phyloP scores from a whole-genome alignment of 2,888 invertebrate genomes.

The Epiblema foenella region DNA sequence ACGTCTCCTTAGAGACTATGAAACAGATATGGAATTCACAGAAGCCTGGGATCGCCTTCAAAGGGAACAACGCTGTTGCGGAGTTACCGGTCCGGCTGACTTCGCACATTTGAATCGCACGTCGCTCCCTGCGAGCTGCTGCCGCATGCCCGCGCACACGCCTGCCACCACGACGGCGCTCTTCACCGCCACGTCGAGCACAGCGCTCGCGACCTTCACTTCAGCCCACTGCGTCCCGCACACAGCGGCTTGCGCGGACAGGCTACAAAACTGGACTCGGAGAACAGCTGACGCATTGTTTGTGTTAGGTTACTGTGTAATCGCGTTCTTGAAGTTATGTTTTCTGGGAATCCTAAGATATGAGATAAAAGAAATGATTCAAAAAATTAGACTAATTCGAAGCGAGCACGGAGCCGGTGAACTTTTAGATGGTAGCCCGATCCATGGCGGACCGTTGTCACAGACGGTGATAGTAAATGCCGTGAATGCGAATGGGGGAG shows the following conservation, averaged over 20 bases:
- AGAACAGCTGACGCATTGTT: slow-evolving; percentile 92
- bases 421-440: slow-evolving; percentile 75
- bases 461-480: slow-evolving; percentile 81
- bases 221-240: slow-evolving; percentile 79
- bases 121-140: slow-evolving; percentile 77
- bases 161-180: slow-evolving; percentile 82
- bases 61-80: slow-evolving; percentile 91
- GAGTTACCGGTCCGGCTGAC: slow-evolving; percentile 87
- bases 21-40: slow-evolving; percentile 88
- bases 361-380: slow-evolving; percentile 96
- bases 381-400: slow-evolving; percentile 92
- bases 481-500: slow-evolving; percentile 85
- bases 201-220: slow-evolving; percentile 69
- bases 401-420: slow-evolving; percentile 86
- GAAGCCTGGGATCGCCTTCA: slow-evolving; percentile 92
- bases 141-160: slow-evolving; percentile 74
- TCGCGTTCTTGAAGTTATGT: slow-evolving; percentile 94
- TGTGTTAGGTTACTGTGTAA: slow-evolving; percentile 93
- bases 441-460: slow-evolving; percentile 79
- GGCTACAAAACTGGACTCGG: slow-evolving; percentile 89
- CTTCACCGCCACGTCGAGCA: slow-evolving; percentile 67
- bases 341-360: slow-evolving; percentile 94
- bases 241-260: slow-evolving; percentile 89
- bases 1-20: slow-evolving; percentile 88
- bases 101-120: slow-evolving; percentile 77